Base-by-base conservation (phyloP, 64 coral and sea anemone genomes). In the Pocillopora verrucosa region DNA sequence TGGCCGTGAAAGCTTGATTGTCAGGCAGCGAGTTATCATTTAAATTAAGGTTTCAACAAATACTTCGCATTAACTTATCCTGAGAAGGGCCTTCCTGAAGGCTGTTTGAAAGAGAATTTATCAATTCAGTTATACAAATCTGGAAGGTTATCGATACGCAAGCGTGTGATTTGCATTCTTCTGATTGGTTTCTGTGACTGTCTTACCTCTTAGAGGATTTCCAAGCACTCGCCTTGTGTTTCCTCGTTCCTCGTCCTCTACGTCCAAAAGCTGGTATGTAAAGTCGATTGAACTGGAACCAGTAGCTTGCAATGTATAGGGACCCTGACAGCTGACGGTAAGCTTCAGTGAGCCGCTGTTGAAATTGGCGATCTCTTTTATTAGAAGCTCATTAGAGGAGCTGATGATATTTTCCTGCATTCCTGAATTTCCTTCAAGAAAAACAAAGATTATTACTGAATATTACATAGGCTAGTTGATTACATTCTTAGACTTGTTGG, bases 201-300 rank as follows among this genome's bases (percentile, higher is more conserved):
- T 35, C 56, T 61, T 51, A 93, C 92, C 92, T 93, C 82, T 89
- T 25, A 82, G 60, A 2, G 92, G 92, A 82, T 93, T 89, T 83
- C 92, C 92, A 68, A 76, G 68, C 35, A 93, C 82, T 1, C 70
- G 45, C 36, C n/a, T 89, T 4, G 82, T 41, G 16, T 70, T 63
- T 5, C 79, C 87, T 38, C 59, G 80, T 45, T 77, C 61, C 14
- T 51, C 9, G 56, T 87, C 77, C 25, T 87, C 78, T 16, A 88
- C 69, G 36, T 58, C 60, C 77, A 93, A 83, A 35, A 93, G 82
- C 75, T 93, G 92, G 92, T 93, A 93, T 0, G 79, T 89, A 51
- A 93, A 84, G 58, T 93, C 92, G 13, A 93, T 19, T 5, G 86
- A 60, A 83, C 92, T 93, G 77, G 73, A 82, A 38, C 86, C 92